These are phyloP conservation scores for sheep (Ovis aries) DNA, from an alignment of 2,113 vertebrate species.

Conservation along the genomic window ARS-UI_Ramb_v3.0 NC_056080.1:129883501-129884000, in stretches of 20 bases:
- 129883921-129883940: background rate
- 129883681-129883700: slow-evolving; percentile 28
- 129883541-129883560: background rate
- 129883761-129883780: background rate
- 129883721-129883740: slow-evolving; percentile 36
- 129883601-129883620: slow-evolving; percentile 4
- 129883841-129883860: background rate
- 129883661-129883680: slow-evolving; percentile 39
- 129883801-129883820: background rate
- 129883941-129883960: slow-evolving; percentile 18
- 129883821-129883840: background rate
- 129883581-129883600: slow-evolving; percentile 5
- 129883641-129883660: slow-evolving; percentile 54
- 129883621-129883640: background rate
- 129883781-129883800: background rate
- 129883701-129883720: slow-evolving; percentile 8
- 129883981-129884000: background rate
- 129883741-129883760: background rate
- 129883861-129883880: background rate
- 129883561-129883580: background rate
- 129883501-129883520: background rate
- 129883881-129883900: background rate
- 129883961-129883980: background rate
- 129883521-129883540: background rate
- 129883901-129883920: background rate